phyloP scores from a whole-genome alignment of 2,888 invertebrate species.

The Ecdyonurus torrentis region DNA sequence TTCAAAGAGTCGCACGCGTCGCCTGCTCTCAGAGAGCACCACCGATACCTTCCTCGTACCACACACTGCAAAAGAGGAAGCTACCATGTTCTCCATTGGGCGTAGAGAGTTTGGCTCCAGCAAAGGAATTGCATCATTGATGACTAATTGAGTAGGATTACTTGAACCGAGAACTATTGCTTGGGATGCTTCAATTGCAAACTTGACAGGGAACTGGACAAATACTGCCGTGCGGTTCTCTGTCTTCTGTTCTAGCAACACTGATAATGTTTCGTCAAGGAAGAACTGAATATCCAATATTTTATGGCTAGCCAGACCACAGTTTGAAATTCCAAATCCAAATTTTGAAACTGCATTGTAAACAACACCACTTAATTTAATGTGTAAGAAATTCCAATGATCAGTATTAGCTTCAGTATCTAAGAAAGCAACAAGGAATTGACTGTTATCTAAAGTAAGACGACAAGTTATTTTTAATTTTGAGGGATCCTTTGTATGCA shows the following conservation, averaged over 20 bases:
- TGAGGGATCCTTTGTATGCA: neutral
- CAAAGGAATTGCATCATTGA: constrained; percentile 16
- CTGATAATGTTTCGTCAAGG: constrained; percentile 49
- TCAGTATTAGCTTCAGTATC: neutral
- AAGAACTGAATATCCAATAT: constrained; percentile 63
- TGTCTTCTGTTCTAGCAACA: constrained; percentile 41
- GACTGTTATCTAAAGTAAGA: neutral
- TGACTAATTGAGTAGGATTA: constrained; percentile 18
- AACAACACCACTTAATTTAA: neutral
- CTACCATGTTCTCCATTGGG: constrained; percentile 46
- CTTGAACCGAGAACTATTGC: constrained; percentile 15
- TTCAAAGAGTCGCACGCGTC: constrained; percentile 73
- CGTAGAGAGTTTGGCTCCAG: constrained; percentile 23
- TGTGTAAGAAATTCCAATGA: neutral
- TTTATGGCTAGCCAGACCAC: constrained; percentile 13
- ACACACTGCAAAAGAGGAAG: constrained; percentile 61
- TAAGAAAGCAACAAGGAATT: neutral
- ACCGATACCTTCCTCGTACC: constrained; percentile 72
- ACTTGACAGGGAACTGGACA: constrained; percentile 31
- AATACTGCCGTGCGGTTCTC: constrained; percentile 30
- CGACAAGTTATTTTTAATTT: neutral
- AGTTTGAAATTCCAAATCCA: neutral
- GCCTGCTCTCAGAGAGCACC: constrained; percentile 57
- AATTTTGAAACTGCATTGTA: neutral
- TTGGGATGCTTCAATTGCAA: constrained; percentile 28